Evolutionary conservation across 2,797 vertebrate genomes (phyloP), one percentile per base, ranked within the genome.

Genomic region (Pseudotriccus pelzelni): DNA sequence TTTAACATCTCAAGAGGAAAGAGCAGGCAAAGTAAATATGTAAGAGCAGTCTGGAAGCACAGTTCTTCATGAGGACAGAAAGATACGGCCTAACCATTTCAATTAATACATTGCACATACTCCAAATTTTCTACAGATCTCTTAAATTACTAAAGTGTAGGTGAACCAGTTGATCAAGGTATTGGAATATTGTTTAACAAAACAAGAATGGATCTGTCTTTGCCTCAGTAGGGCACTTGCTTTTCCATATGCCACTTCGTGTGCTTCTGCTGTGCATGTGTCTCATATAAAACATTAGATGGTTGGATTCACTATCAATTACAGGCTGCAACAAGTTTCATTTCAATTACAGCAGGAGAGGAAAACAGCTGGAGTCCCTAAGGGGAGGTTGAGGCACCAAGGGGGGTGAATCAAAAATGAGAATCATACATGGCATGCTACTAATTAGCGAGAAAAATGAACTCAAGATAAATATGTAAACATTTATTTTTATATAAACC

Each of bases 281-380:
- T 97, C 97, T 97, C 95, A 68, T 79, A 97, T 96, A 97, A 98
- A 97, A 97, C 93, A 97, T 98, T 98, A 98, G 97, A 97, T 97
- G 80, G 96, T 96, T 98, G 96, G 95, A 97, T 98, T 98, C 95
- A 93, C 96, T 97, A 98, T 98, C 98, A 98, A 90, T 98, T 98
- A 98, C 94, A 96, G 96, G 82, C 95, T 96, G 96, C 94, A 98
- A 97, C 96, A 98, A 98, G 97, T 97, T 95, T 97, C 95, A 98
- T 98, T 98, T 98, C 97, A 98, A 97, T 98, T 98, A 98, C 93
- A 97, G 93, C 75, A 97, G 95, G 96, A 97, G 94, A 97, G 81
- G 62, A 95, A 98, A 98, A 98, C 98, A 98, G 97, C 97, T 98
- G 98, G 97, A 91, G 97, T 97, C 93, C 97, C 97, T 94, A 79